Percentiles rank a stretch among this genome's conserved stretches.
Conservation (phyloP, 2,797 vertebrate genomes). For the Sebastes iracundus region DNA sequence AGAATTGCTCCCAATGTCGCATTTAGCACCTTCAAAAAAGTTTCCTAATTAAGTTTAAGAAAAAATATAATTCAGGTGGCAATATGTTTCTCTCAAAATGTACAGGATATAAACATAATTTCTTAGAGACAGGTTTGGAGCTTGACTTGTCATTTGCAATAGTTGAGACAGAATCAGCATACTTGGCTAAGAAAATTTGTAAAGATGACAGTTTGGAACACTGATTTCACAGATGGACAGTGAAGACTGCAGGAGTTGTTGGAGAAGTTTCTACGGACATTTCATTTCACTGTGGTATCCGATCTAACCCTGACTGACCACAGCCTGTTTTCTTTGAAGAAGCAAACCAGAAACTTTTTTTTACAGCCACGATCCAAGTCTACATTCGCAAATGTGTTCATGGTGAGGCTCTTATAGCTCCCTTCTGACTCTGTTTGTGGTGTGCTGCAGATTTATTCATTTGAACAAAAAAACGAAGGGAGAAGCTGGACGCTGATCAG, state of each 20-base stretch:
- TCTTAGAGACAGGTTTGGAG: not conserved
- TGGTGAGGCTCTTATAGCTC: slow-evolving; percentile 30
- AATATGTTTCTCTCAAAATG: not conserved
- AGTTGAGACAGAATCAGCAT: not conserved
- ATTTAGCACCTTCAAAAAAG: not conserved
- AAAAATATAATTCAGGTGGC: not conserved
- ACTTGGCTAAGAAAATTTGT: not conserved
- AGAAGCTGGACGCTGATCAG: slow-evolving; percentile 35
- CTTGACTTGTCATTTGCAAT: not conserved
- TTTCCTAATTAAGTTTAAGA: not conserved
- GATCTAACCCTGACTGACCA: not conserved
- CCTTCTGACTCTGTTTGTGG: slow-evolving; percentile 40
- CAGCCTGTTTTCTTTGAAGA: not conserved
- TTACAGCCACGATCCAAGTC: not conserved
- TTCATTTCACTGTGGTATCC: not conserved
- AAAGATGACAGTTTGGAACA: slow-evolving; percentile 36
- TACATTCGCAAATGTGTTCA: slow-evolving; percentile 38
- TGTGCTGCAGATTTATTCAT: slow-evolving; percentile 50
- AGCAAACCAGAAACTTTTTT: slow-evolving; percentile 15
- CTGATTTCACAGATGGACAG: slow-evolving; percentile 53
- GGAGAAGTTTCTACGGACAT: slow-evolving; percentile 19
- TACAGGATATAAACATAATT: not conserved
- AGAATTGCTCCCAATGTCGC: too few relatives aligned
- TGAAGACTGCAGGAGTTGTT: slow-evolving; percentile 9
- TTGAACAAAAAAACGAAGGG: slow-evolving; percentile 12